These are phyloP conservation scores for Phenacoccus solenopsis DNA, from an alignment of 1,140 invertebrate genomes.

Conservation along the genomic window DNA sequence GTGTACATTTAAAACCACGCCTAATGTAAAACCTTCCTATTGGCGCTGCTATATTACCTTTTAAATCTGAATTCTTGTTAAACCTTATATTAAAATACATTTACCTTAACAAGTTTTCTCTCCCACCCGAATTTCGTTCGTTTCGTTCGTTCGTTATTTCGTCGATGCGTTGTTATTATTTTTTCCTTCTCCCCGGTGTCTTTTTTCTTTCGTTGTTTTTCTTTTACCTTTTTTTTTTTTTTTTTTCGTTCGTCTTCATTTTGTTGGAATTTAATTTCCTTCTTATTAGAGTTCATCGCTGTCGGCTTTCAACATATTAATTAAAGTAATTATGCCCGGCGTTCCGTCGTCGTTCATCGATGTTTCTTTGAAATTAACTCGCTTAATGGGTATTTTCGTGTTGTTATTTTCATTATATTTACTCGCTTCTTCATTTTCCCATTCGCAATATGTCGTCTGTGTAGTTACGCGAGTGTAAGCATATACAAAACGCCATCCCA, in stretches of 20 bases:
- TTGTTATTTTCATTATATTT: neutral
- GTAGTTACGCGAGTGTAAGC: too few species aligned
- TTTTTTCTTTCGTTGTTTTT: neutral
- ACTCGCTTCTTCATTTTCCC: neutral
- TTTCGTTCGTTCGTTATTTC: neutral
- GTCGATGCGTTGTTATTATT: neutral
- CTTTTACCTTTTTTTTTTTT: neutral
- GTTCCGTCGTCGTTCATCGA: neutral
- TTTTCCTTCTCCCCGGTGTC: neutral
- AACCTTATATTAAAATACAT: constrained; percentile 10
- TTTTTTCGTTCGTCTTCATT: neutral
- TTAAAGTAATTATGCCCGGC: neutral
- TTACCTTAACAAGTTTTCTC: constrained; percentile 16
- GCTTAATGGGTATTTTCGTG: neutral
- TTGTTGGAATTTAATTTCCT: constrained; percentile 1
- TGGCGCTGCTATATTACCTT: constrained; percentile 5
- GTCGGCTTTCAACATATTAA: constrained; percentile 16
- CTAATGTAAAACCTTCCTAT: constrained; percentile 14
- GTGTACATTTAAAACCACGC: constrained; percentile 11
- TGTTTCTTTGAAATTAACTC: neutral
- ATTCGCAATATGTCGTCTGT: neutral
- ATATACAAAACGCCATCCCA: neutral
- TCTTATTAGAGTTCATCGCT: constrained; percentile 10
- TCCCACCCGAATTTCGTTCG: neutral
- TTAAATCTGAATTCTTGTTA: constrained; percentile 15